A percentile compares a stretch with the other conserved stretches of the same genome.
These are phyloP conservation scores for Lepidurus packardi DNA, from an alignment of 1,140 invertebrate species.

Conservation along the genomic window DNA sequence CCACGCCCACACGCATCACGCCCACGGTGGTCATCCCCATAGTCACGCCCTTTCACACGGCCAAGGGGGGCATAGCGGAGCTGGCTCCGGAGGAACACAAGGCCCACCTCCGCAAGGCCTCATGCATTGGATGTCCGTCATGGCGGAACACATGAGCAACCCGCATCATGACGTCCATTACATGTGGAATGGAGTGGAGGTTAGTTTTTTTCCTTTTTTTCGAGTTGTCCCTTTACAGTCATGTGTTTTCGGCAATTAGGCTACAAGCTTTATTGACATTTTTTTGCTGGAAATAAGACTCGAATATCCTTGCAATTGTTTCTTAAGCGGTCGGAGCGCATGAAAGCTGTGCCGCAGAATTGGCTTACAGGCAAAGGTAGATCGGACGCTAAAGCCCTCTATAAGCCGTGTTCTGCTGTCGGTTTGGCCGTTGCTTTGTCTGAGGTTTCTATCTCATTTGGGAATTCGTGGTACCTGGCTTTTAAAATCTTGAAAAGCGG, in stretches of 20 bases:
- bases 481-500: background rate
- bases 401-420: too few species aligned
- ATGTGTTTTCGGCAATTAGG: too few species aligned
- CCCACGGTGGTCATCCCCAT: constrained; percentile 25
- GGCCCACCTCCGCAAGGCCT: constrained; percentile 48
- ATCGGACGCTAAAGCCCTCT: too few species aligned
- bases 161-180: constrained; percentile 56
- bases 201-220: constrained; percentile 41
- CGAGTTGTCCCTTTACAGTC: too few species aligned
- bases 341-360: too few species aligned
- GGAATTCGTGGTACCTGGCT: background rate
- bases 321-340: too few species aligned
- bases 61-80: constrained; percentile 33
- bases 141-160: constrained; percentile 67
- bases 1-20: constrained; percentile 3
- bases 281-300: too few species aligned
- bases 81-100: constrained; percentile 20
- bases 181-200: constrained; percentile 61
- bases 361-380: too few species aligned
- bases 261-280: too few species aligned
- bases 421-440: background rate
- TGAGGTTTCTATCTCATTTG: background rate
- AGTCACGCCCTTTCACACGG: constrained; percentile 27
- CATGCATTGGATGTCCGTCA: constrained; percentile 77
- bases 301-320: too few species aligned